Evolutionary conservation across 1,140 invertebrate species (phyloP), one percentile per base, ranked within the genome.

Genomic region (Sarcophaga peregrina): DNA sequence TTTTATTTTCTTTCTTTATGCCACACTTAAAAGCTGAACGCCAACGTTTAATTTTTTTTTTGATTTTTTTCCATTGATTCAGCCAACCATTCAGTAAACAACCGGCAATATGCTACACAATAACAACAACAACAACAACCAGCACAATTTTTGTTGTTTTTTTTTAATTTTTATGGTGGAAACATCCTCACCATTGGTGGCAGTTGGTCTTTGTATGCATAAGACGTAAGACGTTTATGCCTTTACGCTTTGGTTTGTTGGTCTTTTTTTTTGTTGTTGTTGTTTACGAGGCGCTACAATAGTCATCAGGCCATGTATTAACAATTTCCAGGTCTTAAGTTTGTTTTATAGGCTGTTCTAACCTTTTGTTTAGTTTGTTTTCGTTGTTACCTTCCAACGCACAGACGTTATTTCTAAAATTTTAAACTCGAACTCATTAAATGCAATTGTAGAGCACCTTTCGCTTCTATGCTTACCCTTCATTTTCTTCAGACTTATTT

Each of bases 71-170:
- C 1, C n/a, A 20, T 68, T 25, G 10, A n/a, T 68, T 20, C 62
- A 68, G 10, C n/a, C n/a, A 68, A 68, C 17, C 62, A 25, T 68
- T 68, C 62, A 68, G n/a, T 68, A 3, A 20, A 25, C 62, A 68
- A 68, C 54, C n/a, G n/a, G n/a, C 58, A 68, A 68, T 68, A 68
- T 68, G 62, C 62, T 68, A 68, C 62, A 68, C 62, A 68, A 20
- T 20, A 68, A 68, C 62, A 20, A 25, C 17, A 68, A n/a, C 17
- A 62, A 5, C 17, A 68, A 20, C 17, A 62, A 62, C 54, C 25
- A 37, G 25, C 25, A 37, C 25, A 37, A 37, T 37, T 37, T 4
- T 37, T 37, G 1, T 37, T 37, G 1, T 37, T 37, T 37, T 37
- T 37, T 37, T 37, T 37, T 37, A 2, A n/a, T 6, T 25, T 68